Conservation (phyloP, 2,888 invertebrate genomes). For the Pristionchus fissidentatus region DNA sequence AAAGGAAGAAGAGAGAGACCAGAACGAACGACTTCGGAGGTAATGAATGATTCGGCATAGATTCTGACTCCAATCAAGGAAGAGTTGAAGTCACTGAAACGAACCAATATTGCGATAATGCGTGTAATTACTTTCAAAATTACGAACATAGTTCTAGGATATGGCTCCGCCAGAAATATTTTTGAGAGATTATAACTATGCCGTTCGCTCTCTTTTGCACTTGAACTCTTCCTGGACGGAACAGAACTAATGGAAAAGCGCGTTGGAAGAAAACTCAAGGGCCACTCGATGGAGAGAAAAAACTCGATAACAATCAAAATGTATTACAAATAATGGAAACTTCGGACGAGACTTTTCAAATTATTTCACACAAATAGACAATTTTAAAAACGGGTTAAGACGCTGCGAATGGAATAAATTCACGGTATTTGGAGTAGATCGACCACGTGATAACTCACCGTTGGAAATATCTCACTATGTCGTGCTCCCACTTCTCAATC, state of each 20-base stretch:
- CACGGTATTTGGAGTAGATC: too few species aligned
- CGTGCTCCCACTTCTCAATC: constrained; percentile 31
- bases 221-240: neutral
- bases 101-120: neutral
- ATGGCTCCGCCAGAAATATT: neutral
- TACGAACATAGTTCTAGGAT: too few species aligned
- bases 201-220: too few species aligned
- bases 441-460: neutral
- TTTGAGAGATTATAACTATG: neutral
- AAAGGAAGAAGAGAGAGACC: constrained; percentile 71
- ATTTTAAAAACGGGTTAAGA: neutral
- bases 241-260: too few species aligned
- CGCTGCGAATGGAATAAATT: too few species aligned
- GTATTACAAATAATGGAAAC: neutral
- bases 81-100: constrained; percentile 62
- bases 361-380: neutral
- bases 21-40: constrained; percentile 68
- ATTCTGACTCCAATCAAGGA: constrained; percentile 58
- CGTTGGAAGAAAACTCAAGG: too few species aligned
- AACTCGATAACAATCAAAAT: too few species aligned
- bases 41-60: constrained; percentile 70
- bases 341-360: neutral
- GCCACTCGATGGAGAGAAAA: too few species aligned
- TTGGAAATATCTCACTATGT: constrained; percentile 30
- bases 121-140: too few species aligned